Base-by-base conservation (phyloP, 30 jellyfish, hydroid and myxozoan species). In the Aurelia aurita region DNA sequence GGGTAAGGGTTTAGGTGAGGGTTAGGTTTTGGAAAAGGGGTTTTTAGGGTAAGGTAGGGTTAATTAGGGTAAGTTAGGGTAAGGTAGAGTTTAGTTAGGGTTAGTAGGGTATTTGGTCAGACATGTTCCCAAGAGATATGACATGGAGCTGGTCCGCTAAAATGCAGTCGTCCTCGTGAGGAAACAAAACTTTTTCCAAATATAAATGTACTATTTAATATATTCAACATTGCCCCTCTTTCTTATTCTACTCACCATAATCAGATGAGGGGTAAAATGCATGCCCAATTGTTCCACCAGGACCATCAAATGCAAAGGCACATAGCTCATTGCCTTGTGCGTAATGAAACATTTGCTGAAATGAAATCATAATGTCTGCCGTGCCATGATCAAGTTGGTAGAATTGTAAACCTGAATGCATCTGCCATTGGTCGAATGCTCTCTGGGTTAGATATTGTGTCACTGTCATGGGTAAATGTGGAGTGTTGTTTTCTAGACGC, bases 271-370 rank as follows among this genome's bases (percentile, higher is more conserved):
- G 98, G 51, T 85, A 91, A 70, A 82, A 91, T 21, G 98, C 98
- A 73, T 91, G 98, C 11, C 97, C 98, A 60, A 91, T 62, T 18
- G 87, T 79, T 18, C 94, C 94, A 0, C 98, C 98, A 11, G 89
- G 89, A 8, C 98, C 98, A 86, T 91, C 98, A 73, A 91, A 91
- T 26, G 70, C 89, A 81, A 80, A 39, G 74, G 31, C 15, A 29
- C 90, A 80, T 59, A 29, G 27, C 28, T 23, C 19, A 51, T 54
- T 31, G 49, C 43, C 65, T 55, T 26, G 29, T 16, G 64, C 16
- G 20, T 34, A 6, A 69, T 91, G 98, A 18, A 18, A 39, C 49
- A 44, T 69, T 61, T 81, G 71, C 22, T 46, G 89, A 80, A 91
- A 91, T 63, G 75, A 59, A 22, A 91, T 86, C 91, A 77, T 72